Evolutionary conservation across 2,113 vertebrate species (phyloP).

Genomic region (Nipponia nippon): DNA sequence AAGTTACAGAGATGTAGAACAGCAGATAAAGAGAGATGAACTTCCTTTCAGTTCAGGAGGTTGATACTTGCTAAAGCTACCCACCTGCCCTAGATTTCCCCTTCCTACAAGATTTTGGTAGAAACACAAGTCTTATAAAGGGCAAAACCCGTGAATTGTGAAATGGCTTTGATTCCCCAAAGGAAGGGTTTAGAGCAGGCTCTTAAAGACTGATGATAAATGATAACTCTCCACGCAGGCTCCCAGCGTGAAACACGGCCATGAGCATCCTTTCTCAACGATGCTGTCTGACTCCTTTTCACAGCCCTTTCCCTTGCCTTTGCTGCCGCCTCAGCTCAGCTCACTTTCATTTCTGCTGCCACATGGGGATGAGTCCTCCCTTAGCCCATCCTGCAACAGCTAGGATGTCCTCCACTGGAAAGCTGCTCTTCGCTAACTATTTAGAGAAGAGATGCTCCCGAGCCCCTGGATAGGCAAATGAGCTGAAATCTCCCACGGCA

Average conservation of each 20-base stretch:
- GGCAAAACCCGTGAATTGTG: neutral
- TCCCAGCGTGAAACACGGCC: neutral
- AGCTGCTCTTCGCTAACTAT: neutral
- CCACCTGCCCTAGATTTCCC: neutral
- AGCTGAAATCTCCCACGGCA: neutral
- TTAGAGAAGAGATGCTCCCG: fast-evolving
- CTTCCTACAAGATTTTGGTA: neutral
- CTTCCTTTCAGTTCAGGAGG: neutral
- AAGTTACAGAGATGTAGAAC: conserved; percentile 7
- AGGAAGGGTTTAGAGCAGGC: neutral
- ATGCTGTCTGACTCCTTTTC: neutral
- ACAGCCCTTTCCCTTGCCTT: neutral
- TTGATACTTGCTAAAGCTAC: neutral
- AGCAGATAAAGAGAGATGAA: neutral
- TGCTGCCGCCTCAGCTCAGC: neutral
- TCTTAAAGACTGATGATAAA: neutral
- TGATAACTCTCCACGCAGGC: fast-evolving
- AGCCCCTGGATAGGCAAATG: neutral
- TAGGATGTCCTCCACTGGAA: neutral
- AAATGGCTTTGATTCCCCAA: neutral
- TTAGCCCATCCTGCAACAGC: neutral
- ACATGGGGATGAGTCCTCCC: fast-evolving
- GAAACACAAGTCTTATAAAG: neutral
- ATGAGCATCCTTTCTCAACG: neutral
- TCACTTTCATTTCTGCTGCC: neutral